Evolutionary conservation across 2,113 vertebrate species (phyloP), one percentile per base, ranked within the genome.

Genomic region (Gallinago media): DNA sequence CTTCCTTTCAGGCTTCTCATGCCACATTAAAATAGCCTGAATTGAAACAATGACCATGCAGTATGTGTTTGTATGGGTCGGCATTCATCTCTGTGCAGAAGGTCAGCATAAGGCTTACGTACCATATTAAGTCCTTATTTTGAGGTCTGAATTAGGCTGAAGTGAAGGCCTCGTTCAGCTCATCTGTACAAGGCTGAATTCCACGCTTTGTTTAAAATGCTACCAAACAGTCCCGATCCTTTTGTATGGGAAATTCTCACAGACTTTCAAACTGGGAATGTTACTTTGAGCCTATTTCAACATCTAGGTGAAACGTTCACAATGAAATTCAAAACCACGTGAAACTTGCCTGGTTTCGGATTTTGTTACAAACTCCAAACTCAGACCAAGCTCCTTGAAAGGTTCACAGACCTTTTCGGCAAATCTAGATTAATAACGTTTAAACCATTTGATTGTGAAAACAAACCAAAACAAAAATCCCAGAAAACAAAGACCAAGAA

Each of bases 281-380:
- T 93, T 97, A 95, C 92, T 97, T 96, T 95, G 92, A 97, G 96
- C 89, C 95, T 96, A 96, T 97, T 98, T 96, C 96, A 83, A 88
- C 68, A 91, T 86, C 68, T 94, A 95, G 79, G 56, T 96, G 85
- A 95, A 96, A 96, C 0, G 1, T 91, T 94, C 87, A 75, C 71
- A 72, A 75, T 68, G 85, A 96, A 96, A 95, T 93, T 95, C 85
- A 94, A 94, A 96, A 94, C 85, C 90, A 88, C 78, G 36, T 67
- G 77, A 94, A 95, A 88, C 82, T 88, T 93, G 68, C 56, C 75
- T 72, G 56, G 76, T 92, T 94, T 94, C 47, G 3, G 79, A 38
- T 96, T 96, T 96, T 95, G 81, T 75, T 95, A 88, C 72, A 74
- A 92, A 94, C 95, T 97, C 91, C 66, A 89, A 97, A 97, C 92